Evolutionary conservation across 2,113 vertebrate species (phyloP).

Genomic region (Choloepus hoffmanni): DNA sequence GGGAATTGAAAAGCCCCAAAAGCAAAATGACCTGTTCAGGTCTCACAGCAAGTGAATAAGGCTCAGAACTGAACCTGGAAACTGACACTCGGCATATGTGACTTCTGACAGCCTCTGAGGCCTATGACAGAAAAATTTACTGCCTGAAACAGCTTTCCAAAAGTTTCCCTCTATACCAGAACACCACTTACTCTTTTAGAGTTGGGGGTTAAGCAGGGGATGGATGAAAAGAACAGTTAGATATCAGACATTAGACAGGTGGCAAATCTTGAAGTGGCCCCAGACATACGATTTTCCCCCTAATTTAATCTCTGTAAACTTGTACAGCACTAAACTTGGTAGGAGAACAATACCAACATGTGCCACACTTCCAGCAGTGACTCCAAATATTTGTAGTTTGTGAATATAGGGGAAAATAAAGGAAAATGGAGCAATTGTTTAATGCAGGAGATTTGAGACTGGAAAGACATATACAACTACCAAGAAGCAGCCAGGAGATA

Average conservation of each 20-base stretch:
- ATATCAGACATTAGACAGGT: not conserved
- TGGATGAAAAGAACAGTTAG: not conserved
- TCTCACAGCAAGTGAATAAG: not conserved
- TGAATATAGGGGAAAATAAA: not conserved
- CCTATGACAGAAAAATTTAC: rapidly evolving
- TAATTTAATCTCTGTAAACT: not conserved
- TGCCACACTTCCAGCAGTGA: not conserved
- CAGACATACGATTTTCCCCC: not conserved
- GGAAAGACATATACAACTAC: not conserved
- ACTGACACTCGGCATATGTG: no score
- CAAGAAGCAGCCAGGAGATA: not conserved
- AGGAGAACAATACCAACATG: not conserved
- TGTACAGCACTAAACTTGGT: not conserved
- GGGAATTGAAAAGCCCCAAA: not conserved
- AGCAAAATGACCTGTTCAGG: not conserved
- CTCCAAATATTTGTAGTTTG: not conserved
- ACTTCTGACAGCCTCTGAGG: not conserved
- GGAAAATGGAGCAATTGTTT: not conserved
- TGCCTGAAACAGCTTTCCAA: not conserved
- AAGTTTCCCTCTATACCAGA: not conserved
- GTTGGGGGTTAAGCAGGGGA: not conserved
- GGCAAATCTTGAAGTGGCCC: not conserved
- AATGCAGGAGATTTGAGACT: not conserved
- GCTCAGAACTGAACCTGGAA: not conserved
- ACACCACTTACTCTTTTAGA: not conserved